Evolutionary conservation across 2,113 vertebrate genomes (phyloP).

Genomic region (Empidonax alnorum): DNA sequence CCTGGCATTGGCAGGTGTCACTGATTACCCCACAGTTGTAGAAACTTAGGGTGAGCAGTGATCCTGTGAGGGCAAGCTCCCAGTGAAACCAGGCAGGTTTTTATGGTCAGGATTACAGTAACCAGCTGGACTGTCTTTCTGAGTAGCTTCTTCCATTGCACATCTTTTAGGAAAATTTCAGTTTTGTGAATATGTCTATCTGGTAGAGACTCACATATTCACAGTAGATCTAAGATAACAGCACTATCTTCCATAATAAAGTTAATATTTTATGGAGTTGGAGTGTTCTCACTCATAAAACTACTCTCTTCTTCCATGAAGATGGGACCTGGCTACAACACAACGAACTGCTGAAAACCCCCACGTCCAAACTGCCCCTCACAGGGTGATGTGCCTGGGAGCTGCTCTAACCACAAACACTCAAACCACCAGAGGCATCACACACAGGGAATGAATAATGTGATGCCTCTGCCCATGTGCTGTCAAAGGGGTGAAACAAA

Average conservation of each 20-base stretch:
- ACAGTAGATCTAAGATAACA: not conserved
- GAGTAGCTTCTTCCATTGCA: not conserved
- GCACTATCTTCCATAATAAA: not conserved
- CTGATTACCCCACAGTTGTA: too few relatives aligned
- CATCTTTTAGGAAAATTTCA: not conserved
- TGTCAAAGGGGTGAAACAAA: not conserved
- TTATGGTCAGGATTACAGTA: not conserved
- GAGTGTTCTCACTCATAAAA: not conserved
- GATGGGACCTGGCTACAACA: accelerated
- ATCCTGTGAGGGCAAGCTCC: not conserved
- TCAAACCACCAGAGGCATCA: not conserved
- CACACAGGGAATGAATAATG: not conserved
- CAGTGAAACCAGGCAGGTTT: not conserved
- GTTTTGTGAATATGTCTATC: not conserved
- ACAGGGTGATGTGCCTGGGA: not conserved
- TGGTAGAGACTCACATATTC: too few relatives aligned
- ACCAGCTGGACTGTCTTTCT: accelerated
- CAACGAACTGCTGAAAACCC: not conserved
- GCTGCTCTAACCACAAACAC: not conserved
- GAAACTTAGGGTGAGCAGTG: not conserved
- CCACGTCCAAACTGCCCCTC: not conserved
- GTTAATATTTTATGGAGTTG: not conserved
- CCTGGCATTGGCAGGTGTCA: not conserved
- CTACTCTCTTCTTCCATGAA: not conserved
- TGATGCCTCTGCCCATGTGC: not conserved